Evolutionary conservation across 2,888 invertebrate species (phyloP), one percentile per base, ranked within the genome.

Genomic region (Empis stercorea): DNA sequence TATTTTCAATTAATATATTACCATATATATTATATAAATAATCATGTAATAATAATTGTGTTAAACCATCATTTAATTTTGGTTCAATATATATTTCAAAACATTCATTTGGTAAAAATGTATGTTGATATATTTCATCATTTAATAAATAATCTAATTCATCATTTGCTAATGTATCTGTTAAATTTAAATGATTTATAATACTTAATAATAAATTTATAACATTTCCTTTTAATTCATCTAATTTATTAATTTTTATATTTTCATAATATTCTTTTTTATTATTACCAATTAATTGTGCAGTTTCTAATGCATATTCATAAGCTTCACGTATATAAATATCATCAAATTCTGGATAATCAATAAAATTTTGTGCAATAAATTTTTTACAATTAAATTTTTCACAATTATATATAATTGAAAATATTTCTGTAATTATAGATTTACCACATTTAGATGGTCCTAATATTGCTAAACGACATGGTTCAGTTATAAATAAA

Each of bases 381-480:
- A 5, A 11, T 20, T 39, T 39, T 11, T 20, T 27, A 15, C 4
- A 27, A 41, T 30, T 9, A 14, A 41, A 30, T 30, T 15, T 41
- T 15, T n/a, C 13, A 11, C 13, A 13, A 6, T 43, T 32, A n/a
- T 11, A 43, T n/a, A 30, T 15, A 11, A 17, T 17, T 32, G 32
- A 14, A 43, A 32, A 43, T 32, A 17, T 13, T 48, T 72, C 61
- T 2, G 79, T 67, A 32, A 80, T 60, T 55, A 74, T 71, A 3
- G 75, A 72, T 68, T 79, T 80, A 2, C 81, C 81, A 13, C 76
- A 73, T 43, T 63, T 66, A 52, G 68, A 71, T 5, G 80, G 78
- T 2, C 83, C 82, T 46, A 76, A 66, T 37, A 82, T 68, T 43
- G 76, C 73, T 36, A 80, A 63, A 60, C 76, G 75, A 55, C 79